Base-by-base conservation (phyloP, 2,888 invertebrate species). In the Sabatieria punctata region DNA sequence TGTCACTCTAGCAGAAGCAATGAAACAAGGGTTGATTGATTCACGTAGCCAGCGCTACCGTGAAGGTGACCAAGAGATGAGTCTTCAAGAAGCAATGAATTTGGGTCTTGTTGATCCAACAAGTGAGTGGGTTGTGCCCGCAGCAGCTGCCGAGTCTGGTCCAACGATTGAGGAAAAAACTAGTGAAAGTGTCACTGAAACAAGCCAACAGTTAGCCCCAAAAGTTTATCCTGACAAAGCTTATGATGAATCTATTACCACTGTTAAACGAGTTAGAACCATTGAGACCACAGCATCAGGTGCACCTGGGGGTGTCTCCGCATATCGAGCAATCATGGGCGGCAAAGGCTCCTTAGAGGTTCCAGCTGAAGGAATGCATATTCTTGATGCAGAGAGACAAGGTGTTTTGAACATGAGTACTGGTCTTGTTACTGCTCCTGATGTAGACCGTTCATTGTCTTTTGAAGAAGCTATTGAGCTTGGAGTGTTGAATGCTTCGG, bases 401-500 rank as follows among this genome's bases (percentile, higher is more conserved):
- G 77, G 77, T 45, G 67, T 83, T 1, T 82, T 86, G 56, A 80
- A 89, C 66, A 80, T 85, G 1, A 70, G 75, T 0, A 77, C 77
- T 1, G 89, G 89, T 2, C 69, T 82, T 27, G 84, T 88, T 57
- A 77, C 78, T 19, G 81, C 88, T 52, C 82, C 82, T 1, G 80
- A 80, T 11, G 84, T 85, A 4, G 85, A 85, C 63, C 74, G 82
- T 54, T 69, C 81, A 46, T 77, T 84, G 35, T 79, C 81, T 49
- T 79, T 88, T 54, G 78, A 82, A 64, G 85, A 86, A 65, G 83
- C 86, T 54, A 72, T 89, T 27, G 77, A 78, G 58, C 73, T 83
- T 49, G 77, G 80, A 60, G 77, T 89, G 19, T 80, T 89, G 37
- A 80, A 85, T 67, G 76, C 80, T 19, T 73, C 77, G 52, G 85